Conservation (phyloP, 2,888 invertebrate species). For the Spialia ferax region DNA sequence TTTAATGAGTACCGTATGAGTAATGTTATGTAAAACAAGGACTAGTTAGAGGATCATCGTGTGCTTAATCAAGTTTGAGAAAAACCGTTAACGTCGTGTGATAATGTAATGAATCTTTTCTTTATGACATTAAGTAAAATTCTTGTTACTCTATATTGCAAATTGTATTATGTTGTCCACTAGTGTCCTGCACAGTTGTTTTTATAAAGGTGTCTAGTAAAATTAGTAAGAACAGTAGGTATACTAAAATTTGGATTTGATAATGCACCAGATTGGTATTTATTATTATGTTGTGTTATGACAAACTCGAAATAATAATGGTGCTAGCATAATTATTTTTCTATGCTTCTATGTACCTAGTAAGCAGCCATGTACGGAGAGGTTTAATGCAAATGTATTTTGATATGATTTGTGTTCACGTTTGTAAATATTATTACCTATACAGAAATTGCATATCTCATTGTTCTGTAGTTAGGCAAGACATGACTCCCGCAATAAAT, state of each 20-base stretch:
- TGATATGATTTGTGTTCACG: conserved; percentile 84
- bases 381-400: conserved; percentile 71
- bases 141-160: not conserved
- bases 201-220: not conserved
- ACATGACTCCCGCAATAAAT: conserved; percentile 71
- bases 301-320: conserved; percentile 49
- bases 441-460: conserved; percentile 83
- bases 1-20: too few species aligned
- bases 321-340: conserved; percentile 59
- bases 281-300: not conserved
- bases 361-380: conserved; percentile 43
- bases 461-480: conserved; percentile 79
- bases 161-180: not conserved
- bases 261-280: conserved; percentile 19
- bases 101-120: too few species aligned
- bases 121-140: too few species aligned
- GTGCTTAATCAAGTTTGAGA: too few species aligned
- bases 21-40: too few species aligned
- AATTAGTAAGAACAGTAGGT: not conserved
- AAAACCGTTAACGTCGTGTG: too few species aligned
- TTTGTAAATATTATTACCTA: conserved; percentile 82
- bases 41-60: too few species aligned
- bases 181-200: not conserved
- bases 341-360: conserved; percentile 46
- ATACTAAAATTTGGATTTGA: not conserved